These are phyloP conservation scores for human DNA, from an alignment of 2,113 vertebrate species.

Conservation along the genomic window DNA sequence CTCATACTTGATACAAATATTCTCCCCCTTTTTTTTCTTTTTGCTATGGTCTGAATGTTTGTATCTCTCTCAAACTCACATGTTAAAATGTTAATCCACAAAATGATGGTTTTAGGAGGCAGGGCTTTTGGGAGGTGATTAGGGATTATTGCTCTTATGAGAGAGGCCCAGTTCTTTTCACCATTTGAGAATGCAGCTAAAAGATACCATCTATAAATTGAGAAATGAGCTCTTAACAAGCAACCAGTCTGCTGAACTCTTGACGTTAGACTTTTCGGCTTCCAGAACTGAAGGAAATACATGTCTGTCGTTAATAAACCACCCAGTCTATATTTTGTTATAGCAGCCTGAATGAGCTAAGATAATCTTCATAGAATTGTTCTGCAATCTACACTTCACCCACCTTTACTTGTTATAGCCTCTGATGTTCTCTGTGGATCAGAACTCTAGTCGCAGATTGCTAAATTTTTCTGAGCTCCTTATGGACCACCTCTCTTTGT, in stretches of 20 bases:
- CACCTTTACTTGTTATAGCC: neutral
- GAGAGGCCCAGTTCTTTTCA: neutral
- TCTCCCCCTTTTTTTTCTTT: neutral
- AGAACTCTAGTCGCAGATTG: neutral
- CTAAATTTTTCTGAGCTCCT: neutral
- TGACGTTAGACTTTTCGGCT: neutral
- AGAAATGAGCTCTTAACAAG: neutral
- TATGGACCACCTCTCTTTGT: neutral
- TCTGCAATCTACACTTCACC: neutral
- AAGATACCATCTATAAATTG: neutral
- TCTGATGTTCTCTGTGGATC: neutral
- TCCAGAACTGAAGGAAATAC: neutral
- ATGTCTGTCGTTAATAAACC: neutral
- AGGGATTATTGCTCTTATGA: neutral
- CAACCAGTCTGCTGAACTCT: neutral
- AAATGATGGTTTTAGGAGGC: neutral
- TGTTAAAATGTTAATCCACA: neutral
- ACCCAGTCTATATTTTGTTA: neutral
- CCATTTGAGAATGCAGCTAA: neutral
- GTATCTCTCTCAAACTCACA: neutral
- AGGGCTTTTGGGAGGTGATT: neutral
- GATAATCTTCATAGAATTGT: neutral
- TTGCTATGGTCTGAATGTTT: neutral
- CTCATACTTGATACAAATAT: neutral
- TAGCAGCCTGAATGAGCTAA: neutral